Evolutionary conservation across 53 echinoderm and acorn worm genomes (phyloP).

Genomic region (Antedon mediterranea): DNA sequence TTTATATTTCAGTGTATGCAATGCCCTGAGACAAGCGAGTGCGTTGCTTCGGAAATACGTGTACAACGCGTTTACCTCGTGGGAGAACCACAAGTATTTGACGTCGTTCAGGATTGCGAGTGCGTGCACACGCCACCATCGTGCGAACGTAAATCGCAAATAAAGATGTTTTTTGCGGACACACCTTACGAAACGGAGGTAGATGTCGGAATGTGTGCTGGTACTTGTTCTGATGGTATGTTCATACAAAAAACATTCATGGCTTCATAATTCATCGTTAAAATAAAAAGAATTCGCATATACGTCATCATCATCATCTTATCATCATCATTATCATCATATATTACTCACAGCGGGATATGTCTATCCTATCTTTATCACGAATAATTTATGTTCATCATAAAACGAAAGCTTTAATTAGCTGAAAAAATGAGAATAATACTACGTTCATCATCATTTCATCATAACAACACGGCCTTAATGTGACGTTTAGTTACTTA

Average conservation of each 20-base stretch:
- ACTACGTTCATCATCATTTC: no score
- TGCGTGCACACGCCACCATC: conserved; percentile 2
- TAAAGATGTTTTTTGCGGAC: conserved; percentile 12
- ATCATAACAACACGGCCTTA: no score
- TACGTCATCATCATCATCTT: not conserved
- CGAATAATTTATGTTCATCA: no score
- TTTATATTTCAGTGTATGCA: not conserved
- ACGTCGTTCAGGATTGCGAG: not conserved
- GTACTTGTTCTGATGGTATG: conserved; percentile 17
- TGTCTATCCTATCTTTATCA: no score
- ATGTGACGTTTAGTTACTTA: no score
- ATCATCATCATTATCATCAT: no score
- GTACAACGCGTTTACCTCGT: not conserved
- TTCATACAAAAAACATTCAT: not conserved
- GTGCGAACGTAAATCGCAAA: conserved; percentile 7
- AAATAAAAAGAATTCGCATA: not conserved
- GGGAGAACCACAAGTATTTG: not conserved
- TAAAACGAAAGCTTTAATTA: no score
- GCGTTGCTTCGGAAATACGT: not conserved
- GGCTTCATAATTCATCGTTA: no score
- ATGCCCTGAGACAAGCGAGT: not conserved
- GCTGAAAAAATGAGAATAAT: no score
- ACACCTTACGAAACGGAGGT: conserved; percentile 20
- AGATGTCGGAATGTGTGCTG: conserved; percentile 25
- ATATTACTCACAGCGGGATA: no score